A percentile compares a stretch with the other conserved stretches of the same genome.
phyloP scores from a whole-genome alignment of 2,888 invertebrate genomes.

The Sinohyriopsis cumingii region DNA sequence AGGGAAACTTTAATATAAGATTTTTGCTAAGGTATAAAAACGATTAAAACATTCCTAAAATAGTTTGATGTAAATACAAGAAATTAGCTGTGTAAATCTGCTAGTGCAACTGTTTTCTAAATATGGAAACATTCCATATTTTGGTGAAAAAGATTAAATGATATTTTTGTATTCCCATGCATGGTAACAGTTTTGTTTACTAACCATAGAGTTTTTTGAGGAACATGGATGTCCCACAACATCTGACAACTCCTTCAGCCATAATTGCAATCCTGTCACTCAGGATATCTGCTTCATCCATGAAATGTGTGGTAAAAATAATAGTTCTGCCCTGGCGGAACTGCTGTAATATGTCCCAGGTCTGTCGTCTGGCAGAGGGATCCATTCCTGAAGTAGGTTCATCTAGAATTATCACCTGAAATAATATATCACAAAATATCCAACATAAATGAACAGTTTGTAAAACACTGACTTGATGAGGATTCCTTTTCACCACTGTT shows the following conservation, averaged over 20 bases:
- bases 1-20: no score
- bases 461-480: no score
- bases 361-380: conserved; percentile 75
- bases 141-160: no score
- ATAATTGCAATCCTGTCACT: conserved; percentile 91
- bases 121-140: no score
- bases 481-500: no score
- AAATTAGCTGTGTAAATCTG: no score
- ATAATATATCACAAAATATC: background rate
- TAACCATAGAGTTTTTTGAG: conserved; percentile 86
- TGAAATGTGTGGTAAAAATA: conserved; percentile 84
- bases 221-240: conserved; percentile 82
- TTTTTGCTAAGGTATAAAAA: no score
- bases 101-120: no score
- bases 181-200: background rate
- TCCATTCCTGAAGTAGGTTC: conserved; percentile 76
- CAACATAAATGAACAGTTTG: no score
- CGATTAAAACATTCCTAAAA: no score
- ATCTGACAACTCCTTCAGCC: conserved; percentile 85
- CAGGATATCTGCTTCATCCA: conserved; percentile 91
- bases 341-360: conserved; percentile 83
- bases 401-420: conserved; percentile 73
- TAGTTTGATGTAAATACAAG: no score
- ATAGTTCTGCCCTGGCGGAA: conserved; percentile 81
- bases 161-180: no score